A percentile compares a stretch with the other conserved stretches of the same genome.
Evolutionary conservation across 2,113 vertebrate species (phyloP).

Genomic region (Notothenia coriiceps): DNA sequence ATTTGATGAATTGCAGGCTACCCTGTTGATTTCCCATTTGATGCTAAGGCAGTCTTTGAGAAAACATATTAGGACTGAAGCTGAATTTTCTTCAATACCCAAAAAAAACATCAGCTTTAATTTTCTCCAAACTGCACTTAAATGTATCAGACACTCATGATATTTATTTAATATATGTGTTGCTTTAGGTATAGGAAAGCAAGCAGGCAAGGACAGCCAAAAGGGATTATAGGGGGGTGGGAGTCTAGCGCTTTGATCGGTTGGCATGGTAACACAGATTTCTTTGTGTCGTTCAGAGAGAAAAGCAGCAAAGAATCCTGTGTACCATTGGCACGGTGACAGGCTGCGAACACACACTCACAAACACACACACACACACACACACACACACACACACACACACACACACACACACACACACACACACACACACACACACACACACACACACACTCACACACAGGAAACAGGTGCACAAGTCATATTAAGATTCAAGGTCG

Average conservation of each 20-base stretch:
- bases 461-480: conserved; percentile 65
- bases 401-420: conserved; percentile 1
- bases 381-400: conserved; percentile 34
- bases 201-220: conserved; percentile 43
- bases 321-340: conserved; percentile 68
- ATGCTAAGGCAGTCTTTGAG: conserved; percentile 7
- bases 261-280: conserved; percentile 81
- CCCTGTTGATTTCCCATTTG: conserved; percentile 26
- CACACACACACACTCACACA: neutral
- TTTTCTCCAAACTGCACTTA: conserved; percentile 8
- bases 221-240: conserved; percentile 52
- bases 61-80: neutral
- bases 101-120: neutral
- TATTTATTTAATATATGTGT: conserved; percentile 48
- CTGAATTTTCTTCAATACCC: neutral
- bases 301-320: conserved; percentile 68
- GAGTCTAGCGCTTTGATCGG: conserved; percentile 67
- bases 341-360: conserved; percentile 47
- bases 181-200: conserved; percentile 39
- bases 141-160: conserved; percentile 13
- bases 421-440: conserved; percentile 37
- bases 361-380: conserved; percentile 27
- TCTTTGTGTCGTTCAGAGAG: conserved; percentile 71
- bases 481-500: conserved; percentile 75
- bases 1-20: neutral